Evolutionary conservation across 2,797 vertebrate genomes (phyloP).

Genomic region (Parambassis ranga): DNA sequence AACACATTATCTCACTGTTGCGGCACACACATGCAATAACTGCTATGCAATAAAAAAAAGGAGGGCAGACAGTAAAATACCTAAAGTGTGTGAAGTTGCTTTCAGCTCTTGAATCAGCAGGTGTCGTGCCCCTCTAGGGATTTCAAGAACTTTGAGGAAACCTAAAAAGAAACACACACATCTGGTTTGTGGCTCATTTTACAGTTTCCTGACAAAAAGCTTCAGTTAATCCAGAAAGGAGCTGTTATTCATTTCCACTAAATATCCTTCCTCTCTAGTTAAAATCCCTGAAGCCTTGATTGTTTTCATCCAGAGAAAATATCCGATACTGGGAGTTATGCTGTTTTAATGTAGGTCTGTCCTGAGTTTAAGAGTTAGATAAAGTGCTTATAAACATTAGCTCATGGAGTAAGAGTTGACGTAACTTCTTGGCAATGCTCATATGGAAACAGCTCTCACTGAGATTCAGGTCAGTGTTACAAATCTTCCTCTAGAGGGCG

Average conservation of each 20-base stretch:
- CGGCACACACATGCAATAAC: background rate
- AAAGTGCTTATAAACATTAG: constrained; percentile 15
- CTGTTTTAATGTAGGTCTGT: constrained; percentile 6
- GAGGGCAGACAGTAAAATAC: constrained; percentile 70
- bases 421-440: constrained; percentile 31
- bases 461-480: constrained; percentile 4
- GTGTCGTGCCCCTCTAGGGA: constrained; percentile 93
- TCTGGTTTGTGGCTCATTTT: constrained; percentile 18
- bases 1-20: background rate
- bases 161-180: constrained; percentile 63
- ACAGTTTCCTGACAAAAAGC: constrained; percentile 23
- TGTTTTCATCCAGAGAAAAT: constrained; percentile 23
- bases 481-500: constrained; percentile 61
- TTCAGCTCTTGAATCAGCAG: constrained; percentile 93
- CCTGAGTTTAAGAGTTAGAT: background rate
- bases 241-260: constrained; percentile 15
- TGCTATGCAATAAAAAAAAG: background rate
- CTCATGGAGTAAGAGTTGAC: constrained; percentile 10
- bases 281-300: constrained; percentile 3
- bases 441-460: constrained; percentile 18
- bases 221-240: constrained; percentile 22
- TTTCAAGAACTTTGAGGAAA: constrained; percentile 93
- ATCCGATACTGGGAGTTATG: constrained; percentile 12
- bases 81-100: constrained; percentile 85
- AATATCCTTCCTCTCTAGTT: background rate